phyloP scores from a whole-genome alignment of 2,888 invertebrate species.

The Parochlus steinenii region DNA sequence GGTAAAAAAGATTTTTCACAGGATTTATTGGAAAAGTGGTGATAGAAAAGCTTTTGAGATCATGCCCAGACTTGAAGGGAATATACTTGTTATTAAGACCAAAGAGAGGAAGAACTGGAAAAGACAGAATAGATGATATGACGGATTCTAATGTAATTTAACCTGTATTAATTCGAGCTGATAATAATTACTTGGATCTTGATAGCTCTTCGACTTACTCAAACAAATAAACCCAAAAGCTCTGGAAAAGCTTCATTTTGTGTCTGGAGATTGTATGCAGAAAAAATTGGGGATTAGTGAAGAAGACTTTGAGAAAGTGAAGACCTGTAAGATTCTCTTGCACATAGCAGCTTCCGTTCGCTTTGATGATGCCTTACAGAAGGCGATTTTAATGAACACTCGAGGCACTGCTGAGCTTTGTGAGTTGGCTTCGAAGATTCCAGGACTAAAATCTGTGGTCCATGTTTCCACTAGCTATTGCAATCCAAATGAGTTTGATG shows the following conservation, averaged over 20 bases:
- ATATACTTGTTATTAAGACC: slow-evolving; percentile 63
- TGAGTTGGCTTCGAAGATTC: slow-evolving; percentile 38
- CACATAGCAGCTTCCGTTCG: slow-evolving; percentile 61
- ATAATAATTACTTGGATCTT: no score
- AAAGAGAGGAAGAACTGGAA: slow-evolving; percentile 46
- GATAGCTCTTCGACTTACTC: slow-evolving; percentile 6
- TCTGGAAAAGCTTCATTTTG: slow-evolving; percentile 43
- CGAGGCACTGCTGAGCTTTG: slow-evolving; percentile 47
- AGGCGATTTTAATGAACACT: slow-evolving; percentile 44
- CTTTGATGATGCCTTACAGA: slow-evolving; percentile 61
- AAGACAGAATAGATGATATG: slow-evolving; percentile 45
- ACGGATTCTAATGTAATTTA: no score
- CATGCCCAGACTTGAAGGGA: slow-evolving; percentile 53
- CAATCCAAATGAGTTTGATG: slow-evolving; percentile 69
- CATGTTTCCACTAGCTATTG: slow-evolving; percentile 83
- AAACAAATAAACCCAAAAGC: slow-evolving; percentile 37
- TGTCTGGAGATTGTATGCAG: slow-evolving; percentile 43
- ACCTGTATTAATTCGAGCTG: no score
- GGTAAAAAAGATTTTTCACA: slow-evolving; percentile 17
- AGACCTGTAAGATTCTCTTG: slow-evolving; percentile 49
- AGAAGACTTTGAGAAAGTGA: slow-evolving; percentile 33
- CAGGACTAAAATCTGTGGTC: slow-evolving; percentile 41
- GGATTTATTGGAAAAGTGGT: slow-evolving; percentile 85
- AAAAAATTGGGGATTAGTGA: slow-evolving; percentile 39
- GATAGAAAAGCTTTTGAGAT: slow-evolving; percentile 72